phyloP scores from a whole-genome alignment of 2,113 vertebrate genomes.

The Perccottus glenii region DNA sequence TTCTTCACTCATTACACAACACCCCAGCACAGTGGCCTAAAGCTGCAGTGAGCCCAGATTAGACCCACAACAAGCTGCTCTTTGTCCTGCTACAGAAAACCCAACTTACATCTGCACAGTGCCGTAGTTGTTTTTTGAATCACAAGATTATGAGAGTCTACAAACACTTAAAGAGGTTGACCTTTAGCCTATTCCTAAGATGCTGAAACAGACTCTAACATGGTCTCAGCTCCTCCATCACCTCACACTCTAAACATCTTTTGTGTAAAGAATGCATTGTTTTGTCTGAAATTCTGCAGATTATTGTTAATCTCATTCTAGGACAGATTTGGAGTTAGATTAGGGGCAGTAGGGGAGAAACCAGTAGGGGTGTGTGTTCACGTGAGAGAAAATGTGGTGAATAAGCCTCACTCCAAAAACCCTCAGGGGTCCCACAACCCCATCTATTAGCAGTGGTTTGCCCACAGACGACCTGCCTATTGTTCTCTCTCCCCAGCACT shows the following conservation, averaged over 20 bases:
- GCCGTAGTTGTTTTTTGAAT: conserved; percentile 26
- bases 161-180: conserved; percentile 27
- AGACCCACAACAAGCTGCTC: conserved; percentile 49
- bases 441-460: conserved; percentile 47
- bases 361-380: conserved; percentile 3
- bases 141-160: conserved; percentile 8
- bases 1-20: conserved; percentile 51
- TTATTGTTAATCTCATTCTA: conserved; percentile 63
- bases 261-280: conserved; percentile 42
- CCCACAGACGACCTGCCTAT: too few species aligned
- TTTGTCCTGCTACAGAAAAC: conserved; percentile 31
- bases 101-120: conserved; percentile 8
- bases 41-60: conserved; percentile 9
- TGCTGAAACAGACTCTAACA: not conserved
- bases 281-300: conserved; percentile 63
- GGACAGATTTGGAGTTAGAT: conserved; percentile 65
- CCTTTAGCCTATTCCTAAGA: conserved; percentile 16
- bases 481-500: too few species aligned
- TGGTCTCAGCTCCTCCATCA: not conserved
- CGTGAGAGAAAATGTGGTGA: conserved; percentile 9
- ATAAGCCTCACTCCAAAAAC: conserved; percentile 22
- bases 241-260: conserved; percentile 31
- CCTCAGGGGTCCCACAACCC: conserved; percentile 27
- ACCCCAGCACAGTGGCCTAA: conserved; percentile 1
- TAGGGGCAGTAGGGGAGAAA: conserved; percentile 32